Percentiles rank a stretch among this genome's conserved stretches.
phyloP scores from a whole-genome alignment of 23 tunicate genomes.

The Ciona savignyi region DNA sequence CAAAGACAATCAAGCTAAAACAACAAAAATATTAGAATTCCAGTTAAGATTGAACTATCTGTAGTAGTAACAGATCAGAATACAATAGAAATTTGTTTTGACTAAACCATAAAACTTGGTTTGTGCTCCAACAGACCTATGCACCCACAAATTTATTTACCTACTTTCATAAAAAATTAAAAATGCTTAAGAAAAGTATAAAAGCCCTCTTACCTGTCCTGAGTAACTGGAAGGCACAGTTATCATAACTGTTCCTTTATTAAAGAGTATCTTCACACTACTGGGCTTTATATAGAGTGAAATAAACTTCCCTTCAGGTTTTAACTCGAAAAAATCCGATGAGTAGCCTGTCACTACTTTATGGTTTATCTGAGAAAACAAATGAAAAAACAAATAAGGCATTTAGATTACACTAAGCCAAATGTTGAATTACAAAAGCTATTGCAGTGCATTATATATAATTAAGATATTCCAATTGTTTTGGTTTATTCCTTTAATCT shows the following conservation, averaged over 20 bases:
- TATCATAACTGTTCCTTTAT: conserved; percentile 25
- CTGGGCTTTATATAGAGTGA: conserved; percentile 4
- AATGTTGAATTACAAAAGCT: too few relatives aligned
- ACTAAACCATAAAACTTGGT: too few relatives aligned
- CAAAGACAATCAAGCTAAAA: conserved; percentile 44
- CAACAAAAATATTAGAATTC: background rate
- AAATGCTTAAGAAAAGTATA: too few relatives aligned
- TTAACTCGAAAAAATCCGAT: background rate
- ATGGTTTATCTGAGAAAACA: conserved; percentile 7
- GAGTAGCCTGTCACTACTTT: conserved; percentile 14
- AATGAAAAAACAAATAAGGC: background rate
- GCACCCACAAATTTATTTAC: too few relatives aligned
- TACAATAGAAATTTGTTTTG: too few relatives aligned
- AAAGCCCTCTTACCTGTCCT: conserved; percentile 14
- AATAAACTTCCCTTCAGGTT: background rate
- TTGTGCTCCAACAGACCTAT: too few relatives aligned
- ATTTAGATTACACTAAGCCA: background rate
- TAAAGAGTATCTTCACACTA: conserved; percentile 13
- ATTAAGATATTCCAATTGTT: too few relatives aligned
- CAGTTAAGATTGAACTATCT: background rate
- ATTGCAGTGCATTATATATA: too few relatives aligned
- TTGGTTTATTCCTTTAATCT: too few relatives aligned
- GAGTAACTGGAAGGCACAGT: conserved; percentile 23
- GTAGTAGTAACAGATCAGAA: background rate
- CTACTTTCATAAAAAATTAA: too few relatives aligned